Conservation (phyloP, 53 echinoderm and acorn worm genomes). For the Hippasteria phrygiana region DNA sequence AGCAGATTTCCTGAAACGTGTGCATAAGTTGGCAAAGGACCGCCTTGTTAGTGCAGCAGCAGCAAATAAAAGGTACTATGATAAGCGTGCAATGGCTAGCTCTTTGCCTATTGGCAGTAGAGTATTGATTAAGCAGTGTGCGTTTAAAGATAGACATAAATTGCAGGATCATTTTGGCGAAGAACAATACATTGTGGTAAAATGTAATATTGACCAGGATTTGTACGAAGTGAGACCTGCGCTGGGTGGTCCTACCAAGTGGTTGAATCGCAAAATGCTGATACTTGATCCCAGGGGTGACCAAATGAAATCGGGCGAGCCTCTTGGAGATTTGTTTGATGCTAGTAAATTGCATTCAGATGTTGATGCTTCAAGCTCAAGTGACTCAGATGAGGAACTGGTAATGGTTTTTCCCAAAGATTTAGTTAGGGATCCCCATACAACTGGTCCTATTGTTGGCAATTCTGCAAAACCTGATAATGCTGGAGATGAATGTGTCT, state of each 20-base stretch:
- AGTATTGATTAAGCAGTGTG: constrained; percentile 29
- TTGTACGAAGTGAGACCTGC: constrained; percentile 30
- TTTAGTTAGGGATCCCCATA: no score
- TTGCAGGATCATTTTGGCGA: neutral
- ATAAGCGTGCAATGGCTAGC: constrained; percentile 14
- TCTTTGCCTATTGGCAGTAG: constrained; percentile 17
- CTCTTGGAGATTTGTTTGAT: neutral
- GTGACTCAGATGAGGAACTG: neutral
- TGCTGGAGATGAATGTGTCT: no score
- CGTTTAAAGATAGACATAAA: constrained; percentile 30
- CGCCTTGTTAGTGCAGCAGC: constrained; percentile 31
- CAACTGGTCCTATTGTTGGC: no score
- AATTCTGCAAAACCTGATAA: no score
- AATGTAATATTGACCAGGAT: constrained; percentile 13
- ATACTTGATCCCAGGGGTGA: constrained; percentile 23
- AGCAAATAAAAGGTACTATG: neutral
- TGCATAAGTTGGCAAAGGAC: constrained; percentile 8
- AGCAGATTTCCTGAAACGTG: neutral
- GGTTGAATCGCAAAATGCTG: constrained; percentile 19
- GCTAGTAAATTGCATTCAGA: neutral
- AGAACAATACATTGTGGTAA: constrained; percentile 2
- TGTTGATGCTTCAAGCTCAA: neutral
- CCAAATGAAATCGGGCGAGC: neutral
- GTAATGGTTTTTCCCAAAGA: no score
- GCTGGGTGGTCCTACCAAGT: constrained; percentile 25